Evolutionary conservation across 2,113 vertebrate species (phyloP), one percentile per base, ranked within the genome.

Genomic region (Gnathonemus longibarbis): DNA sequence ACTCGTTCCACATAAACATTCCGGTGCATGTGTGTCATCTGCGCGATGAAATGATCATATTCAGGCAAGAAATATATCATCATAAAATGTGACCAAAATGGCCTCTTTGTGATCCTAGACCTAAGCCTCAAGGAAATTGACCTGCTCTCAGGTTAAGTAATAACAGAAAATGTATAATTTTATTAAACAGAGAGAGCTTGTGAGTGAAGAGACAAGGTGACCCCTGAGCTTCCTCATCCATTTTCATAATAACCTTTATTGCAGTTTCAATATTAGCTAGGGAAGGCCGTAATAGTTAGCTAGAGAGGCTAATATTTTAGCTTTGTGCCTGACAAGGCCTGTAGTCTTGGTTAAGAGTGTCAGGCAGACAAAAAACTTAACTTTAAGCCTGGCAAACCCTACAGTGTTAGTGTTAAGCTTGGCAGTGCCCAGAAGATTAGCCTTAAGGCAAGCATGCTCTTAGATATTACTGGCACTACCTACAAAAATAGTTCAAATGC

Each of bases 71-170:
- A 48, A 48, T 48, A 27, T 27, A 49, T 85, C 45, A 48, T 49
- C 84, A 13, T 53, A 53, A 87, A 87, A 50, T 53, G 50, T 19
- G 24, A 49, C 39, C 84, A 53, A 35, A 50, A 87, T 50, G 31
- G 49, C 48, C 85, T 50, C 83, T 50, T 35, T 53, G 31, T 87
- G 49, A 53, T 87, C 85, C 15, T 21, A 39, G 85, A 6, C 85
- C 85, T 35, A 53, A 21, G 15, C 85, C 6, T 35, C n/a, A 31
- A 27, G 48, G 49, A 35, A 87, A 53, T 53, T 53, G 49, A 87
- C 31, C 17, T 27, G 85, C 50, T 53, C 48, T 87, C 50, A 19
- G n/a, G 50, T 87, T 85, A 87, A 87, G 85, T 87, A 87, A 53
- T 87, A 87, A 56, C 24, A 56, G 48, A 35, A 39, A 53, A 87